These are phyloP conservation scores for Sinotaia quadrata DNA, from an alignment of 2,888 invertebrate genomes.

Conservation along the genomic window DNA sequence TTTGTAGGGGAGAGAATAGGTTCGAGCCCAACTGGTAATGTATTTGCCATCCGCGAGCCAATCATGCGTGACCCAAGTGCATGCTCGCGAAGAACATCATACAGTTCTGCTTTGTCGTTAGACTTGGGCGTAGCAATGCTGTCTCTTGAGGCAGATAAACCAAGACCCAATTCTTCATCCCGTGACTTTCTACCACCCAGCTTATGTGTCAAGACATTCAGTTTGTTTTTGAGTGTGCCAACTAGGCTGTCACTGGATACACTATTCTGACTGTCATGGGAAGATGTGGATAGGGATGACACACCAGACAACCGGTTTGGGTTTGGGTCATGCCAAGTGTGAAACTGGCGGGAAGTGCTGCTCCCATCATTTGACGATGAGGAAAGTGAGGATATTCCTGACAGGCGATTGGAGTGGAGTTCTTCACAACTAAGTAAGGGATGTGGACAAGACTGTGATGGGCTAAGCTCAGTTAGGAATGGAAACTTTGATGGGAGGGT, in stretches of 20 bases:
- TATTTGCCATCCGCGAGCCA: conserved; percentile 54
- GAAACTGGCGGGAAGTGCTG: conserved; percentile 35
- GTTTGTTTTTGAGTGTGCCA: conserved; percentile 58
- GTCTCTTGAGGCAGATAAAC: background rate
- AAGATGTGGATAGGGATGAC: conserved; percentile 57
- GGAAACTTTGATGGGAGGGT: conserved; percentile 28
- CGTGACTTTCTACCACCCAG: conserved; percentile 11
- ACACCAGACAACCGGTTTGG: conserved; percentile 52
- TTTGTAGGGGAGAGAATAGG: conserved; percentile 14
- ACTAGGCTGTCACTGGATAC: conserved; percentile 48
- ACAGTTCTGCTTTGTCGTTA: conserved; percentile 40
- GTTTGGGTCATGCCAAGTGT: conserved; percentile 35
- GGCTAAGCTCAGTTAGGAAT: background rate
- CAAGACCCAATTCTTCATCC: conserved; percentile 17
- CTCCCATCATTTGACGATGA: conserved; percentile 54
- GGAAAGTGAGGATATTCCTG: conserved; percentile 49
- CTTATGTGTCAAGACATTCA: conserved; percentile 51
- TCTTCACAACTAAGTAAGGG: background rate
- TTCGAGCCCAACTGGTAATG: conserved; percentile 17
- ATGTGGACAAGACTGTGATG: background rate
- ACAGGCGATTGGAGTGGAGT: conserved; percentile 42
- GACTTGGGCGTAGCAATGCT: background rate
- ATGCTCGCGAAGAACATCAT: conserved; percentile 49
- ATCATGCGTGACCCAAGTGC: conserved; percentile 53
- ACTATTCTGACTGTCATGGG: conserved; percentile 55